Percentiles rank a stretch among this genome's conserved stretches.
Evolutionary conservation across 2,888 invertebrate species (phyloP).

Genomic region (Cryptus viduatorius): DNA sequence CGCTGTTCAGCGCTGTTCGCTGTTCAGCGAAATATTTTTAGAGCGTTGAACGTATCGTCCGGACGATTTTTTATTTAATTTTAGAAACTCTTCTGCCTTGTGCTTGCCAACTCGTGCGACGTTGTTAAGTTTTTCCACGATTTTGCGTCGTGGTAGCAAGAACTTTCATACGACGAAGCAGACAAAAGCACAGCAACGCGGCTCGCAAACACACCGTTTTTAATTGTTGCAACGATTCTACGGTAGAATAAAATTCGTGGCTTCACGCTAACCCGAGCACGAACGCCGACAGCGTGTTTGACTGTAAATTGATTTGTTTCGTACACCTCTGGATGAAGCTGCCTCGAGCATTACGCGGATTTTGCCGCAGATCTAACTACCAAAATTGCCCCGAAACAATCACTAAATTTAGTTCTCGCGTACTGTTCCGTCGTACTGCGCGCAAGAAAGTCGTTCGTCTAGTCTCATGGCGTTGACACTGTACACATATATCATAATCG

Average conservation of each 20-base stretch:
- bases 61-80: background rate
- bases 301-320: no score
- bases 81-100: conserved; percentile 2
- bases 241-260: conserved; percentile 18
- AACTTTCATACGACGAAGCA: no score
- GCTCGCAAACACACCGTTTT: background rate
- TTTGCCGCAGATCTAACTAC: no score
- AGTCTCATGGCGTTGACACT: background rate
- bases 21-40: conserved; percentile 14
- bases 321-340: no score
- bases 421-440: background rate
- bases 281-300: background rate
- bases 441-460: background rate
- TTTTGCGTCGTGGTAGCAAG: no score
- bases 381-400: no score
- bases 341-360: no score
- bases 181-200: no score
- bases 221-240: conserved; percentile 17
- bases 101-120: background rate
- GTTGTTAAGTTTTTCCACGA: no score
- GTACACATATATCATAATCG: background rate
- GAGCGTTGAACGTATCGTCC: conserved; percentile 12
- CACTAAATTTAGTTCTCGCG: background rate
- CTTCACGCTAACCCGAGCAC: background rate
- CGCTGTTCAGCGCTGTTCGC: background rate